Percentiles rank a stretch among this genome's conserved stretches.
Conservation (phyloP, 2,888 invertebrate species). For the Helobdella robusta region DNA sequence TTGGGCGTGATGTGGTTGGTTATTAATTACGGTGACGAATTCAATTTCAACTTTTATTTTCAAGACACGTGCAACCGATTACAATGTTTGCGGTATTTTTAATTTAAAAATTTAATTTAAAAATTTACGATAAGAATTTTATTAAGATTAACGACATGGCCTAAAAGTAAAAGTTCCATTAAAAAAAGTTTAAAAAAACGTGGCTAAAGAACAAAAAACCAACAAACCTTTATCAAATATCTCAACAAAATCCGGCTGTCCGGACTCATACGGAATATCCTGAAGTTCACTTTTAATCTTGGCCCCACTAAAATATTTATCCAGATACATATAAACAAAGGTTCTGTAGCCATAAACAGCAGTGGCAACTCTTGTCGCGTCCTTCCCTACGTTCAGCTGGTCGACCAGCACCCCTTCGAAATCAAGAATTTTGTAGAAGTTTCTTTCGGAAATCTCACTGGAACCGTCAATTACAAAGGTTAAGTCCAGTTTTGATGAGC, state of each 20-base stretch:
- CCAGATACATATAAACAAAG: conserved; percentile 26
- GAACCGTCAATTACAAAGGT: conserved; percentile 39
- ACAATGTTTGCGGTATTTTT: too few species aligned
- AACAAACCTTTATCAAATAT: conserved; percentile 13
- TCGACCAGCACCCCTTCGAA: conserved; percentile 30
- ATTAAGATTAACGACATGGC: too few species aligned
- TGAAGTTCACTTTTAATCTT: conserved; percentile 13
- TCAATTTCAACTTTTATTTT: too few species aligned
- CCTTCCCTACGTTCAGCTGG: conserved; percentile 29
- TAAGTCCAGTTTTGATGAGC: conserved; percentile 40
- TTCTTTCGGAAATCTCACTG: conserved; percentile 28
- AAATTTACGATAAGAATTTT: too few species aligned
- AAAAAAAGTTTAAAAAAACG: too few species aligned
- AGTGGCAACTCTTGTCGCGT: conserved; percentile 30
- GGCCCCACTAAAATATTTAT: conserved; percentile 14
- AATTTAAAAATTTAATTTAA: too few species aligned
- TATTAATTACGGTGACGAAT: too few species aligned
- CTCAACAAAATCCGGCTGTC: conserved; percentile 6
- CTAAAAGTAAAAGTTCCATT: too few species aligned
- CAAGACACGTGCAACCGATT: too few species aligned
- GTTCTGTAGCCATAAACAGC: conserved; percentile 30
- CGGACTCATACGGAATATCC: conserved; percentile 10
- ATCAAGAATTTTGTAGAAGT: conserved; percentile 32
- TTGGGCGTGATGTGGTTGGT: too few species aligned
- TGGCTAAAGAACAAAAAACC: too few species aligned